phyloP scores from a whole-genome alignment of 1,140 invertebrate genomes.

The Bombus ignitus region DNA sequence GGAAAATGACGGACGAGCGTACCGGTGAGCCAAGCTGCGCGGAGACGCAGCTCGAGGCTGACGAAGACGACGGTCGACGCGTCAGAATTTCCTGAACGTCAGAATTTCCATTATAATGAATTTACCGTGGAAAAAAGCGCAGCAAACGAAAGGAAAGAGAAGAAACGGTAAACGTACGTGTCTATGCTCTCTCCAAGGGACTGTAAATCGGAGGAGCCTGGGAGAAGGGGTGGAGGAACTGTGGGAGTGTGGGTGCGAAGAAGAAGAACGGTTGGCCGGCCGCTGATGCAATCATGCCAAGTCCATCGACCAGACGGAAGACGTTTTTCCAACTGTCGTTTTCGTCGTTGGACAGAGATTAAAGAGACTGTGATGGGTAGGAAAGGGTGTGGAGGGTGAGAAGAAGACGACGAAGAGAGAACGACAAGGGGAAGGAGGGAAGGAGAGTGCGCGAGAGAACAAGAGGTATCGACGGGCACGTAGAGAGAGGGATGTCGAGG shows the following conservation, averaged over 20 bases:
- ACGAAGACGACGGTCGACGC: slow-evolving; percentile 24
- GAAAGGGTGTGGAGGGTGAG: background rate
- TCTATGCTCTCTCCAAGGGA: background rate
- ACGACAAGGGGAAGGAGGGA: background rate
- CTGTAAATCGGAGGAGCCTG: background rate
- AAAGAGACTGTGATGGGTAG: slow-evolving; percentile 35
- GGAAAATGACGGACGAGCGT: slow-evolving; percentile 10
- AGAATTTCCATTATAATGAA: background rate
- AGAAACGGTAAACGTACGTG: background rate
- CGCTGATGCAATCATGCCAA: background rate
- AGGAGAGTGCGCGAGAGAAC: background rate
- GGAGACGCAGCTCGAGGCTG: slow-evolving; percentile 2
- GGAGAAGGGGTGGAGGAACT: background rate
- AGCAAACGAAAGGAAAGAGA: background rate
- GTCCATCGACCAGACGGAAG: background rate
- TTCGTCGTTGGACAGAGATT: background rate
- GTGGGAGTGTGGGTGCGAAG: background rate
- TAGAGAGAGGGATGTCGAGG: slow-evolving; percentile 17
- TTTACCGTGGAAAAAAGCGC: background rate
- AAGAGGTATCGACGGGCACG: background rate
- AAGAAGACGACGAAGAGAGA: background rate
- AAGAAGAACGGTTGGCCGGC: slow-evolving; percentile 2
- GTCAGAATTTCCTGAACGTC: background rate
- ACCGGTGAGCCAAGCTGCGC: slow-evolving; percentile 3
- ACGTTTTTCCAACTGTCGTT: background rate